phyloP scores from a whole-genome alignment of 2,888 invertebrate species.

The Belgica antarctica region DNA sequence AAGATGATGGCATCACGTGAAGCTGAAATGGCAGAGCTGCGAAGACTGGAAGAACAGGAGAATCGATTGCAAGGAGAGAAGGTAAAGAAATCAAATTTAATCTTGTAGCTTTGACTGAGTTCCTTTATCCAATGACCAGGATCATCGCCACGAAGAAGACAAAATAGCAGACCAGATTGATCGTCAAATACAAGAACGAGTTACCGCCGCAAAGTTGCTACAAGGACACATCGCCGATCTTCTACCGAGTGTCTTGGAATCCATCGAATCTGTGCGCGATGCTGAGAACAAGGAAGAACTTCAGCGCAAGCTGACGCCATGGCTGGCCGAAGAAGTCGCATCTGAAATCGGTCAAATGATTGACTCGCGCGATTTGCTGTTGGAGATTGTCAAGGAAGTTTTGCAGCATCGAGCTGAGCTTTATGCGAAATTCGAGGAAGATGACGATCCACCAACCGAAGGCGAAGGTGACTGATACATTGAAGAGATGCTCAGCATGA shows the following conservation, averaged over 20 bases:
- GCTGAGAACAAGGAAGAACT: constrained; percentile 59
- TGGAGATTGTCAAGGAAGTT: constrained; percentile 76
- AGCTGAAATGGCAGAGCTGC: constrained; percentile 77
- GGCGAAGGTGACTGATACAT: constrained; percentile 25
- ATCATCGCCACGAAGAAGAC: constrained; percentile 70
- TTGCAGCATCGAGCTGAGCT: constrained; percentile 68
- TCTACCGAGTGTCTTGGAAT: constrained; percentile 78
- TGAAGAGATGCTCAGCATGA: constrained; percentile 20
- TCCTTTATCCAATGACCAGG: constrained; percentile 55
- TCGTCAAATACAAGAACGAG: constrained; percentile 74
- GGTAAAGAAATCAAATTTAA: constrained; percentile 51
- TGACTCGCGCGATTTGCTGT: constrained; percentile 75
- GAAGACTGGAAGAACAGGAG: constrained; percentile 78
- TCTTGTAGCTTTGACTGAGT: not conserved
- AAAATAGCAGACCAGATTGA: constrained; percentile 64
- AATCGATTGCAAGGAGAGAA: constrained; percentile 66
- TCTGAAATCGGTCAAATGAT: constrained; percentile 77
- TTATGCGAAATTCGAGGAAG: constrained; percentile 26
- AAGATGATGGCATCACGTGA: constrained; percentile 65
- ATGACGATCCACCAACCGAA: not conserved
- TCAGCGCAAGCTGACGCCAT: constrained; percentile 70
- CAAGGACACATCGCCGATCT: constrained; percentile 84
- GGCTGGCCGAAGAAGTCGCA: constrained; percentile 80
- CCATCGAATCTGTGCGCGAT: constrained; percentile 58
- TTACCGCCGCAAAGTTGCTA: constrained; percentile 77